Evolutionary conservation across 2,113 vertebrate species (phyloP).

Genomic region (Furnarius figulus): DNA sequence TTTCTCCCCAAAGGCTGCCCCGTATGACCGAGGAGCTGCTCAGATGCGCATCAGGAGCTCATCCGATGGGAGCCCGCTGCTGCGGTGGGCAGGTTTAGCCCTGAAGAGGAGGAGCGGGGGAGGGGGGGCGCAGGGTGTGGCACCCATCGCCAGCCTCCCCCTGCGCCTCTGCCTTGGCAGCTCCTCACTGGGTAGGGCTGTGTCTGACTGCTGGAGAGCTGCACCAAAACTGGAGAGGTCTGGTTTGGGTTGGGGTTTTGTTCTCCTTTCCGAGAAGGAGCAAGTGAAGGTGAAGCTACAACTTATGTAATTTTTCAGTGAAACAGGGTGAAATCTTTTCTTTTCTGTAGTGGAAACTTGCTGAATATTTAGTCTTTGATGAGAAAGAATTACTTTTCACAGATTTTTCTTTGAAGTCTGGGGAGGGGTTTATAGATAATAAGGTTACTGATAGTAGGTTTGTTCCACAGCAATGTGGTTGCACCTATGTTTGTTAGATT

Average conservation of each 20-base stretch:
- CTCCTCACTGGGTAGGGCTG: slow-evolving; percentile 17
- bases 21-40: not conserved
- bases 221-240: slow-evolving; percentile 19
- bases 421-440: not conserved
- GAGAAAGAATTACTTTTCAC: not conserved
- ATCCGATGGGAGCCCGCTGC: not conserved
- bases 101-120: slow-evolving; percentile 5
- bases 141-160: not conserved
- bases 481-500: not conserved
- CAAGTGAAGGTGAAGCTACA: slow-evolving; percentile 10
- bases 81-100: slow-evolving; percentile 12
- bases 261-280: not conserved
- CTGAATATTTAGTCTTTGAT: not conserved
- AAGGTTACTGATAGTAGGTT: not conserved
- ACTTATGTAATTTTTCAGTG: not conserved
- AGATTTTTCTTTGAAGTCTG: not conserved
- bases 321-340: not conserved
- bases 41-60: not conserved
- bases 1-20: not conserved
- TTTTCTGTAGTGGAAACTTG: not conserved
- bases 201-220: slow-evolving; percentile 21
- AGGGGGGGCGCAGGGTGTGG: slow-evolving; percentile 74
- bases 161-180: not conserved
- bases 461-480: not conserved
- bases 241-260: not conserved